phyloP scores from a whole-genome alignment of 2,797 vertebrate species.

The Cygnus olor region DNA sequence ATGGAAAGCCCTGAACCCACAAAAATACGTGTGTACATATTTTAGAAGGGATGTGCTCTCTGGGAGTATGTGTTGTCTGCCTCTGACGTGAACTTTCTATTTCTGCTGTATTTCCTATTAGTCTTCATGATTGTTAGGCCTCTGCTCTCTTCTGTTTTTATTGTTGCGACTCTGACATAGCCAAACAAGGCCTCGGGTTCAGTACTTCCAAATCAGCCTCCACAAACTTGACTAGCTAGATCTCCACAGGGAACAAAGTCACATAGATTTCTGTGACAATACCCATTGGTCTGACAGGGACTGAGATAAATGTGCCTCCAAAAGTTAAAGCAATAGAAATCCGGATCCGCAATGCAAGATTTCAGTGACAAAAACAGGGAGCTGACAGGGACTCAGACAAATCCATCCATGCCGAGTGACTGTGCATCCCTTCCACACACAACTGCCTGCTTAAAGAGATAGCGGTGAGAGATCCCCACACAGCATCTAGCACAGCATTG shows the following conservation, averaged over 20 bases:
- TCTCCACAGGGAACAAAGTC: slow-evolving; percentile 63
- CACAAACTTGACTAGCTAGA: slow-evolving; percentile 45
- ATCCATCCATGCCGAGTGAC: slow-evolving; percentile 67
- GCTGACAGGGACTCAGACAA: slow-evolving; percentile 68
- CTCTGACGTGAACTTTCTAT: neutral
- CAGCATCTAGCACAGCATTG: slow-evolving; percentile 46
- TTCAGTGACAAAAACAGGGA: slow-evolving; percentile 56
- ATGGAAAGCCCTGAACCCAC: neutral
- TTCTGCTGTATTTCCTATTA: neutral
- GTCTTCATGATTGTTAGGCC: neutral
- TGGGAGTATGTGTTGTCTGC: neutral
- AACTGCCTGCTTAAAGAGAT: slow-evolving; percentile 66
- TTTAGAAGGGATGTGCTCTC: neutral
- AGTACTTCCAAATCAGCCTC: slow-evolving; percentile 30
- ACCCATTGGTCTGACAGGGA: slow-evolving; percentile 63
- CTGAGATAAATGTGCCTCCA: slow-evolving; percentile 64
- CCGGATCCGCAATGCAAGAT: slow-evolving; percentile 42
- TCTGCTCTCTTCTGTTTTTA: neutral
- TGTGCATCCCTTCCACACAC: slow-evolving; percentile 42
- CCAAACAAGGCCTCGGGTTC: slow-evolving; percentile 6
- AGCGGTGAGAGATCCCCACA: slow-evolving; percentile 66
- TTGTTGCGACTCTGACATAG: neutral
- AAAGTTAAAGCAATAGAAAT: slow-evolving; percentile 64
- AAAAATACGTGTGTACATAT: fast-evolving
- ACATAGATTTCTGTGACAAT: slow-evolving; percentile 63